Conservation (phyloP, 2,113 vertebrate genomes). For the Spilogale gracilis region DNA sequence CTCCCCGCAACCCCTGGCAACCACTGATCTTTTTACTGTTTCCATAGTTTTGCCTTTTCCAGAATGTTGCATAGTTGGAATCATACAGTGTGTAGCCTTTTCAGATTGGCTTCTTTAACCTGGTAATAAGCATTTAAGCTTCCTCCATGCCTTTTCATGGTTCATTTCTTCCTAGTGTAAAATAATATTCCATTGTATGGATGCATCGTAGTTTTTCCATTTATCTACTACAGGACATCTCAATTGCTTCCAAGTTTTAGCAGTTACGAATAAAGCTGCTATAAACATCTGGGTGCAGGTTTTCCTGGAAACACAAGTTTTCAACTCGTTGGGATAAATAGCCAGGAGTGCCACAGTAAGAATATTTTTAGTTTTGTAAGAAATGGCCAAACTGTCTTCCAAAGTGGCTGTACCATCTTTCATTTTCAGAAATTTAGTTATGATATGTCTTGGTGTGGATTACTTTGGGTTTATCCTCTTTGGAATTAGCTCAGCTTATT, state of each 20-base stretch:
- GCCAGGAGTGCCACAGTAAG: background rate
- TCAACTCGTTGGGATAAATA: background rate
- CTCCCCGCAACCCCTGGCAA: background rate
- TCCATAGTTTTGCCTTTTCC: background rate
- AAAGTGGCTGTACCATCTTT: background rate
- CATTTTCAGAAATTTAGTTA: conserved; percentile 53
- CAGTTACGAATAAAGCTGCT: background rate
- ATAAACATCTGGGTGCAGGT: background rate
- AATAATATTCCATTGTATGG: background rate
- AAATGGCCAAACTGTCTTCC: conserved; percentile 4
- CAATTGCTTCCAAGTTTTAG: background rate
- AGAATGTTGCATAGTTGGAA: background rate
- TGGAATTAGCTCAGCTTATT: conserved; percentile 21
- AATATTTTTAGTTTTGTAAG: background rate
- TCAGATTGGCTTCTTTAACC: conserved; percentile 9
- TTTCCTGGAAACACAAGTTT: background rate
- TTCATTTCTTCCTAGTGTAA: background rate
- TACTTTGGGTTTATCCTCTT: background rate
- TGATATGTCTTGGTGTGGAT: background rate
- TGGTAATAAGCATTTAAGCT: background rate
- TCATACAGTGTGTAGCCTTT: background rate
- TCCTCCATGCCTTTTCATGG: background rate
- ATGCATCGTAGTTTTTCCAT: background rate
- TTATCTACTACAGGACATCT: background rate
- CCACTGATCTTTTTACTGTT: background rate